Percentiles rank a stretch among this genome's conserved stretches.
Evolutionary conservation across 2,113 vertebrate species (phyloP).

Genomic region (Cebidichthys violaceus): DNA sequence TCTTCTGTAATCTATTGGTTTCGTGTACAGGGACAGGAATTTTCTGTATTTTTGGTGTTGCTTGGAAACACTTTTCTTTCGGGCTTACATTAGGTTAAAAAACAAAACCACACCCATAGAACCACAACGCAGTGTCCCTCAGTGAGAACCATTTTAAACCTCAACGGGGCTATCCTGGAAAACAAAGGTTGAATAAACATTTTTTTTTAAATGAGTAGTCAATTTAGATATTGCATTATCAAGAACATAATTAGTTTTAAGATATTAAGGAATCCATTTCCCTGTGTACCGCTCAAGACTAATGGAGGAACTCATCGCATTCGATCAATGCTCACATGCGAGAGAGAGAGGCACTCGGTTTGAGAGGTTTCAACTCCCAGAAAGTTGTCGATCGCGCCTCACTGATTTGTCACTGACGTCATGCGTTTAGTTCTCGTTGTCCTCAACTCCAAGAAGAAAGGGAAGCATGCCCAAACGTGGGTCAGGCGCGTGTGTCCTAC

Average conservation of each 20-base stretch:
- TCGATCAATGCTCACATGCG: conserved; percentile 4
- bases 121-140: too few species aligned
- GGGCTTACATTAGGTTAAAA: too few species aligned
- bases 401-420: conserved; percentile 19
- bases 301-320: conserved; percentile 29
- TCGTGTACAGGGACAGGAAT: too few species aligned
- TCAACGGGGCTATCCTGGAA: not conserved
- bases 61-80: too few species aligned
- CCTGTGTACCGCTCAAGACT: conserved; percentile 18
- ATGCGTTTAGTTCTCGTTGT: conserved; percentile 15
- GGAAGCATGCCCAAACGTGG: not conserved
- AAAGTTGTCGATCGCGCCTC: conserved; percentile 5
- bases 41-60: too few species aligned
- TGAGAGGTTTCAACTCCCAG: not conserved
- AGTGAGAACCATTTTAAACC: not conserved
- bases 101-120: too few species aligned
- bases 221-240: conserved; percentile 19
- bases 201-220: not conserved
- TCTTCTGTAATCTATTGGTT: too few species aligned
- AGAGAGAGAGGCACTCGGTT: not conserved
- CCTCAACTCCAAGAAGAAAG: not conserved
- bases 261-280: conserved; percentile 39
- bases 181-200: not conserved
- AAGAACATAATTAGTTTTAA: conserved; percentile 49
- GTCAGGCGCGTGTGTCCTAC: not conserved